These are phyloP conservation scores for Smutsia gigantea DNA, from an alignment of 2,797 vertebrate species.

Conservation along the genomic window DNA sequence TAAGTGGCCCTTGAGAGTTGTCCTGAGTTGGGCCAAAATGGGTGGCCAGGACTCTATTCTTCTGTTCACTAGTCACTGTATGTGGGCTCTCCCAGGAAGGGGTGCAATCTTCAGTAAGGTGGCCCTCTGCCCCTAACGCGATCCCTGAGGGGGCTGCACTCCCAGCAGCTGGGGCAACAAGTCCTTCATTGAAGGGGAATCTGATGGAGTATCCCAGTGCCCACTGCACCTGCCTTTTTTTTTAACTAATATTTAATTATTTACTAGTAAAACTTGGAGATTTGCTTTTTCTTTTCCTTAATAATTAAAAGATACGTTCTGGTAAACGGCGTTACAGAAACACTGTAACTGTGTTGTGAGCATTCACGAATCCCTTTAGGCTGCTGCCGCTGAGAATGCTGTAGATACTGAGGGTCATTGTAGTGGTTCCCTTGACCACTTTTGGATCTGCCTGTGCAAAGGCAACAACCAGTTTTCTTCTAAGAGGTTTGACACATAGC, in stretches of 20 bases:
- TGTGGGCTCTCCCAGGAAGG: not conserved
- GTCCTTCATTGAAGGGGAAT: not conserved
- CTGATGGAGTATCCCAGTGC: not conserved
- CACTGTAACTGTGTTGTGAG: not conserved
- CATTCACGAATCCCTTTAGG: not conserved
- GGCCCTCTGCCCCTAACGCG: not conserved
- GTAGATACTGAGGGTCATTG: not conserved
- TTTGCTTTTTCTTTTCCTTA: not conserved
- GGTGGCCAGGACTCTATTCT: not conserved
- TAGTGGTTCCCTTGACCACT: not conserved
- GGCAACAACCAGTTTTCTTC: conserved; percentile 15
- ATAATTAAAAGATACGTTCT: not conserved
- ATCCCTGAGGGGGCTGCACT: not conserved
- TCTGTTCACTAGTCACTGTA: not conserved
- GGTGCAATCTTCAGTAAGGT: not conserved
- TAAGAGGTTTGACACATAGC: not conserved
- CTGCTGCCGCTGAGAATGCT: not conserved
- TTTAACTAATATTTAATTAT: not conserved
- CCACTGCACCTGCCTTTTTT: not conserved
- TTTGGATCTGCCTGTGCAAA: not conserved
- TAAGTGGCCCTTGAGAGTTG: not conserved
- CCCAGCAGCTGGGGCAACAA: not conserved
- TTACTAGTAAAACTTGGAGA: not conserved
- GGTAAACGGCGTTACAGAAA: not conserved
- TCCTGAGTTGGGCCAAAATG: not conserved